These are phyloP conservation scores for Creontiades dilutus DNA, from an alignment of 2,888 invertebrate genomes.

Conservation along the genomic window DNA sequence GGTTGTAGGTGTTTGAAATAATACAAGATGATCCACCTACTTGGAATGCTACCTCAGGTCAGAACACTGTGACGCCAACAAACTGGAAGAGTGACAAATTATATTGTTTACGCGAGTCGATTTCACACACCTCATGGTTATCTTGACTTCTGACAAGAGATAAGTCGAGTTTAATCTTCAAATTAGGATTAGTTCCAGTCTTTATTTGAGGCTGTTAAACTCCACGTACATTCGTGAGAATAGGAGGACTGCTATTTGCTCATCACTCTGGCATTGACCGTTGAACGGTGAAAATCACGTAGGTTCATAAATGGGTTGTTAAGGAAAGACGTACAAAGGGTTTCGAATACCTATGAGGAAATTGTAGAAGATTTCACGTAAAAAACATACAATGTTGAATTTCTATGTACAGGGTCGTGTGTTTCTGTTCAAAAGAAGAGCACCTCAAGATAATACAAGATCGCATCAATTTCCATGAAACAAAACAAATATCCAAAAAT, in stretches of 20 bases:
- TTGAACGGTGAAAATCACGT: neutral
- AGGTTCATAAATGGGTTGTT: too few relatives aligned
- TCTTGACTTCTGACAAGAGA: slow-evolving; percentile 56
- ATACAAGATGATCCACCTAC: neutral
- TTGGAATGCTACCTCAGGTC: neutral
- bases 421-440: too few relatives aligned
- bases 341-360: too few relatives aligned
- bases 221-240: neutral
- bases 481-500: too few relatives aligned
- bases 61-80: neutral
- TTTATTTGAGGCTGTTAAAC: slow-evolving; percentile 21
- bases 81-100: slow-evolving; percentile 25
- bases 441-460: too few relatives aligned
- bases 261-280: neutral
- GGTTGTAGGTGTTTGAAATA: neutral
- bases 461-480: too few relatives aligned
- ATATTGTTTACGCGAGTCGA: slow-evolving; percentile 48
- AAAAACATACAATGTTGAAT: too few relatives aligned
- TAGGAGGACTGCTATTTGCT: too few relatives aligned
- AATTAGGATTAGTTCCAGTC: slow-evolving; percentile 39
- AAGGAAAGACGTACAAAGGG: too few relatives aligned
- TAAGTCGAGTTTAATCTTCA: slow-evolving; percentile 54
- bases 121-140: slow-evolving; percentile 36
- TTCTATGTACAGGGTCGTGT: too few relatives aligned
- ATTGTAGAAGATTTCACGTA: too few relatives aligned